Conservation (phyloP, 2,888 invertebrate species). For the Xestobium rufovillosum region DNA sequence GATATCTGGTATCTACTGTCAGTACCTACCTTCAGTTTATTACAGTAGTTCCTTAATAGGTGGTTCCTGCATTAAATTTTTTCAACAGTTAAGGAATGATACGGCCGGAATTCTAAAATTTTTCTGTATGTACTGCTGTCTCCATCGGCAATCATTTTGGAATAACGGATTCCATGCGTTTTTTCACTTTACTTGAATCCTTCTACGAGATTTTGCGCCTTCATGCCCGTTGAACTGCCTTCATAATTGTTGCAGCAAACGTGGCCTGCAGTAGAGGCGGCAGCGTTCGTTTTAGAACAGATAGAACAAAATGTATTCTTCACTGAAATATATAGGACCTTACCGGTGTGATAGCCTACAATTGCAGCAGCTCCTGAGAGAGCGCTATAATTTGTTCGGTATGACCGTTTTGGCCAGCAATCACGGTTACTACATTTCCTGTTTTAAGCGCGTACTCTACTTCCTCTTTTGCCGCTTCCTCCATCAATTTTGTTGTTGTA, state of each 20-base stretch:
- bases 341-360: slow-evolving; percentile 6
- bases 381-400: slow-evolving; percentile 16
- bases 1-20: slow-evolving; percentile 6
- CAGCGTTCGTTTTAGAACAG: no score
- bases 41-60: slow-evolving; percentile 16
- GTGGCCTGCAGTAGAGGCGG: neutral
- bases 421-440: slow-evolving; percentile 1
- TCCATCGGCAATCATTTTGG: slow-evolving; percentile 9
- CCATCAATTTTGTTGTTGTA: slow-evolving; percentile 1
- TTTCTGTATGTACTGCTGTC: slow-evolving; percentile 18
- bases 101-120: slow-evolving; percentile 18
- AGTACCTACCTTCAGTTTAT: slow-evolving; percentile 13
- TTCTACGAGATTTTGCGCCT: slow-evolving; percentile 9
- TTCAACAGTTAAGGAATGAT: slow-evolving; percentile 17
- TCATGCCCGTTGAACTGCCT: slow-evolving; percentile 12
- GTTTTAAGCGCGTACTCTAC: neutral
- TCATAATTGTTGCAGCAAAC: slow-evolving; percentile 10
- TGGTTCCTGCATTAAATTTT: slow-evolving; percentile 19
- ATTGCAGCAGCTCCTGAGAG: slow-evolving; percentile 23
- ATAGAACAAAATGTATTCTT: slow-evolving; percentile 11
- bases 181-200: slow-evolving; percentile 6
- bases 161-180: slow-evolving; percentile 6
- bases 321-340: slow-evolving; percentile 8
- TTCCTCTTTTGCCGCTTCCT: slow-evolving; percentile 7
- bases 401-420: slow-evolving; percentile 5